Percentiles rank a stretch among this genome's conserved stretches.
Evolutionary conservation across 2,888 invertebrate genomes (phyloP).

Genomic region (Mamestra brassicae): DNA sequence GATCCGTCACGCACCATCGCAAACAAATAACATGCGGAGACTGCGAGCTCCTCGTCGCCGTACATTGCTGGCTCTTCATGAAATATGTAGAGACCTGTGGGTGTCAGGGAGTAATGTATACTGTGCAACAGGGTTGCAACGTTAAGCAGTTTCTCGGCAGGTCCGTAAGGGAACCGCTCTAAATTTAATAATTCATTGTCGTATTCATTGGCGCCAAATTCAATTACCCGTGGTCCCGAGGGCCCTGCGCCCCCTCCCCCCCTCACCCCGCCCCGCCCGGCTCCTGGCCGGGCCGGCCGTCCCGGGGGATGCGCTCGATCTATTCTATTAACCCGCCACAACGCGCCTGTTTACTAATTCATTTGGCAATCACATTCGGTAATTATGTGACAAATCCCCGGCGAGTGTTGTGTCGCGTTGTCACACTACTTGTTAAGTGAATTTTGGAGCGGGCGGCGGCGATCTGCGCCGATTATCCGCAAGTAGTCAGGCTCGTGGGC

Average conservation of each 20-base stretch:
- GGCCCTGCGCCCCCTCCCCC: conserved; percentile 66
- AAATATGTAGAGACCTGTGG: conserved; percentile 17
- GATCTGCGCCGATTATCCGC: conserved; percentile 37
- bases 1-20: conserved; percentile 65
- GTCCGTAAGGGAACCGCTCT: conserved; percentile 72
- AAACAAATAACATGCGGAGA: conserved; percentile 45
- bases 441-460: conserved; percentile 59
- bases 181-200: conserved; percentile 90
- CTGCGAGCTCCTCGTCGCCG: conserved; percentile 8
- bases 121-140: conserved; percentile 56
- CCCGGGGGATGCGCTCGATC: conserved; percentile 72
- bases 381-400: conserved; percentile 85
- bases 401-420: conserved; percentile 65
- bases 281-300: conserved; percentile 44
- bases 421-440: conserved; percentile 71
- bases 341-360: conserved; percentile 86
- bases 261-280: conserved; percentile 29
- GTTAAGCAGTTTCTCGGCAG: conserved; percentile 42
- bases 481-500: conserved; percentile 5
- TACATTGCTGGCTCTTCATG: conserved; percentile 37
- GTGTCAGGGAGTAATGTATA: conserved; percentile 60
- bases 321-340: conserved; percentile 78
- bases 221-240: conserved; percentile 82
- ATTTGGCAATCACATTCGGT: conserved; percentile 88
- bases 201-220: conserved; percentile 89